phyloP scores from a whole-genome alignment of 1,140 invertebrate species.

The Euura lappo region DNA sequence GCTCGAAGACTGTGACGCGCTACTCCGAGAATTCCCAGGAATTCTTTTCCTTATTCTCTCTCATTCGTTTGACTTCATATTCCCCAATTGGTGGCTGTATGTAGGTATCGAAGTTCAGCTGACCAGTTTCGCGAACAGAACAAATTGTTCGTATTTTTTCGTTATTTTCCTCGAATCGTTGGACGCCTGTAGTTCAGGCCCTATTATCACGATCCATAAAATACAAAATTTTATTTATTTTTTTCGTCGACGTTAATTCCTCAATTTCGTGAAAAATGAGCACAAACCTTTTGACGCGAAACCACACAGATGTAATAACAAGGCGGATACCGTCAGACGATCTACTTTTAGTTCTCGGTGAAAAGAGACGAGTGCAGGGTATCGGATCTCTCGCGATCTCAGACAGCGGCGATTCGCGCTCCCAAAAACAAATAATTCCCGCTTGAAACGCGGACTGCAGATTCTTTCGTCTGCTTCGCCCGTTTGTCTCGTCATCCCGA shows the following conservation, averaged over 20 bases:
- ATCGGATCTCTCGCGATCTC: not conserved
- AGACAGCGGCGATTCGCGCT: not conserved
- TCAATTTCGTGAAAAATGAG: not conserved
- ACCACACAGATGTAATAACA: not conserved
- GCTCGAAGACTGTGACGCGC: no score
- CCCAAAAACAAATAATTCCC: not conserved
- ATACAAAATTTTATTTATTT: not conserved
- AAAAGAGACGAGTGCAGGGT: not conserved
- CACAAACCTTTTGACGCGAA: not conserved
- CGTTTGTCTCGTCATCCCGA: not conserved
- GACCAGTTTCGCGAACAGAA: no score
- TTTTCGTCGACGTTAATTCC: not conserved
- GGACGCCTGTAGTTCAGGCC: not conserved
- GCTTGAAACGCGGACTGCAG: not conserved
- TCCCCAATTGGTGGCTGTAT: no score
- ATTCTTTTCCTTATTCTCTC: no score
- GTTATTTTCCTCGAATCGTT: no score
- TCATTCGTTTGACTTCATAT: no score
- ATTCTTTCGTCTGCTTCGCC: not conserved
- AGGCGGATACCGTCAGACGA: not conserved
- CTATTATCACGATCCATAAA: not conserved
- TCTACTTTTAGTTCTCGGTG: not conserved
- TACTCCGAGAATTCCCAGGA: no score
- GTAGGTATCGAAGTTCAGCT: no score
- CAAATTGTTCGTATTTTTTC: no score